phyloP scores from a whole-genome alignment of 2,888 invertebrate genomes.

The Conomelus anceps region DNA sequence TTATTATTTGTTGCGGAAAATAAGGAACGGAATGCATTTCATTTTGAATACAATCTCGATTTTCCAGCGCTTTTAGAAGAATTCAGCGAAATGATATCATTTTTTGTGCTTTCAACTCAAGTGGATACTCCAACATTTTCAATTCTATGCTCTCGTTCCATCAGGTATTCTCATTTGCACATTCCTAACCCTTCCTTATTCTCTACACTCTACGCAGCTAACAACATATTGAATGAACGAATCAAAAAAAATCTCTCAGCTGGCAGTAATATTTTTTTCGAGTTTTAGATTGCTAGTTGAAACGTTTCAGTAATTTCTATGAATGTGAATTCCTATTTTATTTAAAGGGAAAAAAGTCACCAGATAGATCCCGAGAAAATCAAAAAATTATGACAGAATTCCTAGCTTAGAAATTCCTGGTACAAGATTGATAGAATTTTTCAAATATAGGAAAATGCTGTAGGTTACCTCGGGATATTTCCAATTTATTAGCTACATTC shows the following conservation, averaged over 20 bases:
- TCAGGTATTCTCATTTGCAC: not conserved
- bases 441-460: too few species aligned
- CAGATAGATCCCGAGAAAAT: too few species aligned
- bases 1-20: not conserved
- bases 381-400: too few species aligned
- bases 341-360: too few species aligned
- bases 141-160: not conserved
- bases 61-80: not conserved
- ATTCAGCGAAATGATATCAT: not conserved
- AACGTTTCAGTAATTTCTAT: too few species aligned
- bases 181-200: too few species aligned
- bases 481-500: too few species aligned
- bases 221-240: not conserved
- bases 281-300: too few species aligned
- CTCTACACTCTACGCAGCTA: not conserved
- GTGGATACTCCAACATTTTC: not conserved
- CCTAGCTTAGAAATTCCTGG: too few species aligned
- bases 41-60: not conserved
- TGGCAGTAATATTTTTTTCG: not conserved
- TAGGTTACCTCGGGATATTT: too few species aligned
- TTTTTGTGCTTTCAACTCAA: not conserved
- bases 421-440: too few species aligned
- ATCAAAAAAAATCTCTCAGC: not conserved
- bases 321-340: too few species aligned
- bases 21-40: not conserved